phyloP scores from a whole-genome alignment of 2,113 vertebrate genomes.

The Tachysurus vachellii region DNA sequence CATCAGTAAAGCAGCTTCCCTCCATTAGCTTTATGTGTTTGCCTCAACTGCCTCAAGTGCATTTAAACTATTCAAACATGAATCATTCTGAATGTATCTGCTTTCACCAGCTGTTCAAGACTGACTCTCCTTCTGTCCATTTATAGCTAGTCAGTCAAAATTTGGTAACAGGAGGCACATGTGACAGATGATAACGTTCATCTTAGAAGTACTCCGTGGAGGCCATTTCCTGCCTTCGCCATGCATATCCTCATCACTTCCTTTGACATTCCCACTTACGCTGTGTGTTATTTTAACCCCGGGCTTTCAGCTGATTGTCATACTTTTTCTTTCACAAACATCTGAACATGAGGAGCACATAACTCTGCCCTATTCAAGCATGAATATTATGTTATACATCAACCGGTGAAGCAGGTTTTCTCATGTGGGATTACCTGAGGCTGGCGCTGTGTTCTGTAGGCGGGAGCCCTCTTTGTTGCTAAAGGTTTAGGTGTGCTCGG shows the following conservation, averaged over 20 bases:
- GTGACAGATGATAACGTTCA: slow-evolving; percentile 35
- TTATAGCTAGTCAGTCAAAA: slow-evolving; percentile 37
- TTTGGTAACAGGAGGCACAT: background rate
- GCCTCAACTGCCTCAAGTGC: background rate
- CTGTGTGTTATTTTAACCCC: background rate
- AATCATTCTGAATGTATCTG: background rate
- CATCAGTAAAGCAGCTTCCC: slow-evolving; percentile 9
- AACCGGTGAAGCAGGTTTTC: slow-evolving; percentile 3
- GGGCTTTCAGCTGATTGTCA: background rate
- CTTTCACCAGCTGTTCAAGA: background rate
- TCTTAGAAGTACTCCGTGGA: background rate
- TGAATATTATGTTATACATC: background rate
- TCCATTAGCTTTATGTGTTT: slow-evolving; percentile 38
- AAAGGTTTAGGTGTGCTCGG: slow-evolving; percentile 51
- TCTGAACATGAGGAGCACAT: background rate
- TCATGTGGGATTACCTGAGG: slow-evolving; percentile 62
- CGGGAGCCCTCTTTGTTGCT: slow-evolving; percentile 42
- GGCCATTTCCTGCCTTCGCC: slow-evolving; percentile 38
- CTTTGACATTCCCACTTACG: background rate
- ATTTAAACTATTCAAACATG: background rate
- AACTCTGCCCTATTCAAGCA: background rate
- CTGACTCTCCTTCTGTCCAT: slow-evolving; percentile 10
- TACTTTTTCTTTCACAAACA: background rate
- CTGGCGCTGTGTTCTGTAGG: slow-evolving; percentile 53
- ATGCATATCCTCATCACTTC: slow-evolving; percentile 43